phyloP scores from a whole-genome alignment of 2,113 vertebrate species.

The Malurus elegans region DNA sequence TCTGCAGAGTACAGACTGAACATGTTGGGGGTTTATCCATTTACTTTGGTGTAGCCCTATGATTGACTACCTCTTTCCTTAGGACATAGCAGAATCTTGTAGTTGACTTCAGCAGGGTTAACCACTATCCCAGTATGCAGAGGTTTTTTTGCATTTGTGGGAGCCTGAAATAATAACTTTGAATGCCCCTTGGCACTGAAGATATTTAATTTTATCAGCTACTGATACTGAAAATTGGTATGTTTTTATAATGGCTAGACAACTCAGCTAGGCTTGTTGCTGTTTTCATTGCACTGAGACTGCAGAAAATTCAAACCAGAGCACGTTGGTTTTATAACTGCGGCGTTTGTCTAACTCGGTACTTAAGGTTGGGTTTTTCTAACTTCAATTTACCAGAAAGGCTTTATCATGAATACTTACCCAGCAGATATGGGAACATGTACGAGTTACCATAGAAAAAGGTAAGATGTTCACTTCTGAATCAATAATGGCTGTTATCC shows the following conservation, averaged over 20 bases:
- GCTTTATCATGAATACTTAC: neutral
- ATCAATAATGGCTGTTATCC: neutral
- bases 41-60: neutral
- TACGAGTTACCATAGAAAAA: neutral
- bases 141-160: neutral
- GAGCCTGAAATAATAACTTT: too few species aligned
- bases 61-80: neutral
- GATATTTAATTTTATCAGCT: neutral
- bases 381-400: neutral
- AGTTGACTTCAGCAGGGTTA: neutral
- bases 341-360: neutral
- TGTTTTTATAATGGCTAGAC: neutral
- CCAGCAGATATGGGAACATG: neutral
- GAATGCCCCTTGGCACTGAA: neutral
- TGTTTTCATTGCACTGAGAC: neutral
- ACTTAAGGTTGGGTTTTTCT: neutral
- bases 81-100: neutral
- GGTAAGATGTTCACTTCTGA: neutral
- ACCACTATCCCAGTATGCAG: neutral
- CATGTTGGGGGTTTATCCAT: neutral
- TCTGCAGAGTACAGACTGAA: neutral
- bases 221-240: neutral
- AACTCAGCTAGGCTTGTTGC: neutral
- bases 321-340: neutral
- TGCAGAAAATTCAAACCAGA: neutral